These are phyloP conservation scores for Physeter macrocephalus DNA, from an alignment of 2,113 vertebrate genomes.

Conservation along the genomic window DNA sequence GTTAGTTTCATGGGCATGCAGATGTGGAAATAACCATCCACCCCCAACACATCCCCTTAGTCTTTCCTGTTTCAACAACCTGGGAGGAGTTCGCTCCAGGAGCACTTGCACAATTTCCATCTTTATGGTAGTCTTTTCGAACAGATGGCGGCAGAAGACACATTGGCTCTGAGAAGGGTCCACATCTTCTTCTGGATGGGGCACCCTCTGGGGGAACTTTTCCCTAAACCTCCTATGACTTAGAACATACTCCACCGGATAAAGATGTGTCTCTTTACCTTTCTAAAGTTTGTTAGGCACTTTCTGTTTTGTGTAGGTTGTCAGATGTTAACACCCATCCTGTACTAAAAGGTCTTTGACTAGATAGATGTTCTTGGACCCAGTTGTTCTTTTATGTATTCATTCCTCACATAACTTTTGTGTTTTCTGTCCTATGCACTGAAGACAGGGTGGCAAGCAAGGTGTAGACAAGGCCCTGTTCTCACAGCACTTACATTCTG, in stretches of 20 bases:
- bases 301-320: neutral
- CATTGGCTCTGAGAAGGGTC: neutral
- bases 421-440: neutral
- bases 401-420: neutral
- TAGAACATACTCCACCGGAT: neutral
- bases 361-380: neutral
- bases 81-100: neutral
- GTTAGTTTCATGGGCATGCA: neutral
- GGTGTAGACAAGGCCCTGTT: neutral
- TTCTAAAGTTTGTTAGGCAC: neutral
- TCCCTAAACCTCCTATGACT: neutral
- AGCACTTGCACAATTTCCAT: neutral
- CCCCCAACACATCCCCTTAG: accelerated
- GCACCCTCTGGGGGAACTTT: neutral
- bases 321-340: neutral
- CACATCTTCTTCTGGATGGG: neutral
- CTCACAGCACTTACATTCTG: neutral
- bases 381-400: neutral
- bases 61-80: neutral
- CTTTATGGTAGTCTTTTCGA: neutral
- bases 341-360: neutral
- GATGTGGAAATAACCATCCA: neutral
- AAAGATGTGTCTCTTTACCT: neutral
- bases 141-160: neutral
- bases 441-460: neutral